These are phyloP conservation scores for Tetramorium simillimum DNA, from an alignment of 1,140 invertebrate genomes.

Conservation along the genomic window DNA sequence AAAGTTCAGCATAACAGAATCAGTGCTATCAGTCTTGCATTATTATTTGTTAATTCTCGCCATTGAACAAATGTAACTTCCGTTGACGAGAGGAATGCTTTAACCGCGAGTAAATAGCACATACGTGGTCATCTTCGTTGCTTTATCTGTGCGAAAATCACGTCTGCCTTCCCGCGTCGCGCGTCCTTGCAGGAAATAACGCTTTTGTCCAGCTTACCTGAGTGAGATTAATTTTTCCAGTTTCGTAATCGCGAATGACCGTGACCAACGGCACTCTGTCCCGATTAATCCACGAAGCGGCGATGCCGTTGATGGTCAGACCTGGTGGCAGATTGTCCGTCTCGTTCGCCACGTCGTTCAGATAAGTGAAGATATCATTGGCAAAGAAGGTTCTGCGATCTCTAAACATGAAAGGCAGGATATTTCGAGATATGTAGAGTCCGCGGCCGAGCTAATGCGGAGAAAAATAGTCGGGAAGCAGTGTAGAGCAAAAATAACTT, in stretches of 20 bases:
- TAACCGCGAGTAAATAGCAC: conserved; percentile 3
- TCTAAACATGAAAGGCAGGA: conserved; percentile 77
- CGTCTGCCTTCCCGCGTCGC: conserved; percentile 20
- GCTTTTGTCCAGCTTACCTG: conserved; percentile 86
- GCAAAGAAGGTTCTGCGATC: conserved; percentile 91
- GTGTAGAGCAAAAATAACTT: neutral
- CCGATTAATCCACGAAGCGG: conserved; percentile 93
- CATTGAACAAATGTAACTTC: conserved; percentile 22
- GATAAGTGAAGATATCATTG: conserved; percentile 92
- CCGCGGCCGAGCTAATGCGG: neutral
- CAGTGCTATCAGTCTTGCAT: neutral
- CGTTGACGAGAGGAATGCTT: conserved; percentile 14
- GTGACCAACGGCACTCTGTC: conserved; percentile 93
- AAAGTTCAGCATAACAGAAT: neutral
- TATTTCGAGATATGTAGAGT: neutral
- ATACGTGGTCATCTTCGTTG: conserved; percentile 6
- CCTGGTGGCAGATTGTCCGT: conserved; percentile 86
- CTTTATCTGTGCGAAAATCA: conserved; percentile 70
- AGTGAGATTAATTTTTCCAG: conserved; percentile 87
- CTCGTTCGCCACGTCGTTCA: conserved; percentile 89
- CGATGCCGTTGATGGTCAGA: conserved; percentile 89
- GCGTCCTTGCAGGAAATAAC: conserved; percentile 58
- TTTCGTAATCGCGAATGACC: conserved; percentile 89
- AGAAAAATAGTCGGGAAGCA: conserved; percentile 57
- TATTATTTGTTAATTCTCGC: neutral